These are phyloP conservation scores for Dastarcus helophoroides DNA, from an alignment of 2,888 invertebrate species.

Conservation along the genomic window DNA sequence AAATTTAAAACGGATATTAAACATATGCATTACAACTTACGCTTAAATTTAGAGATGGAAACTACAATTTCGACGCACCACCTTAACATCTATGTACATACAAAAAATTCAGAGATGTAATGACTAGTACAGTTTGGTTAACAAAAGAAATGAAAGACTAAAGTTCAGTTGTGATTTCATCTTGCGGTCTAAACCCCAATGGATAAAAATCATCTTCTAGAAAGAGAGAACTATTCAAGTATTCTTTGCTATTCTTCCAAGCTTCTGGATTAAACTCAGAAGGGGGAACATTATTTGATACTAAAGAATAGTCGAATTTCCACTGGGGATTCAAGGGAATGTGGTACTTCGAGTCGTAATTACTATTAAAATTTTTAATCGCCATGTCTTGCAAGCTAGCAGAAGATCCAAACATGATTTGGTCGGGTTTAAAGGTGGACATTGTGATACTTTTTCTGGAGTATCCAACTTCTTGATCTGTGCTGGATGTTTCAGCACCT, in stretches of 20 bases:
- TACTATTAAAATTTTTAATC: conserved; percentile 30
- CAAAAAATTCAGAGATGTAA: conserved; percentile 12
- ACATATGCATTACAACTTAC: too few species aligned
- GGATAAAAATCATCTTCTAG: conserved; percentile 73
- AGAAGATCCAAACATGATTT: conserved; percentile 29
- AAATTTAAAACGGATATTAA: too few species aligned
- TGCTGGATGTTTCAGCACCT: conserved; percentile 31
- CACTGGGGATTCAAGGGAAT: conserved; percentile 40
- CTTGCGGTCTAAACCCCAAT: conserved; percentile 75
- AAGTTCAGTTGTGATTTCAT: conserved; percentile 79
- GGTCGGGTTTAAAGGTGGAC: conserved; percentile 37
- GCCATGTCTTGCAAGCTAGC: conserved; percentile 32
- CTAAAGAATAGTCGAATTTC: conserved; percentile 38
- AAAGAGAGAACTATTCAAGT: conserved; percentile 48
- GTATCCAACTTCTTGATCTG: conserved; percentile 11
- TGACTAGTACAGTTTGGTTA: conserved; percentile 16
- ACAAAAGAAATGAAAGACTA: conserved; percentile 29
- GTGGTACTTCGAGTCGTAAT: conserved; percentile 28
- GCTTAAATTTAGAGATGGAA: too few species aligned
- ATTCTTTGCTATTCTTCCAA: conserved; percentile 36
- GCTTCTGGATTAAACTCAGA: conserved; percentile 41
- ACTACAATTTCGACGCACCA: too few species aligned
- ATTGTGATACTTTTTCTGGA: conserved; percentile 30
- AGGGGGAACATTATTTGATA: conserved; percentile 31
- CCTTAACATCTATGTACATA: conserved; percentile 12